Percentiles rank a stretch among this genome's conserved stretches.
Evolutionary conservation across 2,888 invertebrate species (phyloP).

Genomic region (Hyppa rectilinea): DNA sequence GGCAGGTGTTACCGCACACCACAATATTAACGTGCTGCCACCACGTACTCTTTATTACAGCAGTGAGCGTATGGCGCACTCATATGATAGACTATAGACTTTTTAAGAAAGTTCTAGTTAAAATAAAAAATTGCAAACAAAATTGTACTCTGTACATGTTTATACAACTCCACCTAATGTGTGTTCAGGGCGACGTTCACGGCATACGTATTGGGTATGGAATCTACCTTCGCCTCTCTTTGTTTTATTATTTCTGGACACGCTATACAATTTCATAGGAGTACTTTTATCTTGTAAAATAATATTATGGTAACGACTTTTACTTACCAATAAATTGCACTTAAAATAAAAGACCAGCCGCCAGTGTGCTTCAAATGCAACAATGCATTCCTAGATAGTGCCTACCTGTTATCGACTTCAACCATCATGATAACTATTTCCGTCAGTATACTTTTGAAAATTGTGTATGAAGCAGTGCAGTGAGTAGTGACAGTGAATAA

Average conservation of each 20-base stretch:
- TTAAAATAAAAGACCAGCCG: constrained; percentile 8
- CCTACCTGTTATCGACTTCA: constrained; percentile 8
- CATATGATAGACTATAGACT: constrained; percentile 17
- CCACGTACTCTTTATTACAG: constrained; percentile 54
- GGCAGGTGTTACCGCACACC: constrained; percentile 52
- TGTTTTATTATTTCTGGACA: neutral
- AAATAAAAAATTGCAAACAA: too few relatives aligned
- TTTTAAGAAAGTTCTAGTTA: constrained; percentile 34
- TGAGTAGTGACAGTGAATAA: neutral
- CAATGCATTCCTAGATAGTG: constrained; percentile 39
- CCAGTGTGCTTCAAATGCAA: constrained; percentile 14
- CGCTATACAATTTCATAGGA: neutral
- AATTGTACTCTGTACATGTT: too few relatives aligned
- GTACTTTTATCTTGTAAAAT: neutral
- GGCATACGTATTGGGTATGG: too few relatives aligned
- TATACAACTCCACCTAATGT: too few relatives aligned
- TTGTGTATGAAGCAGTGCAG: neutral
- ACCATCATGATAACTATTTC: constrained; percentile 18
- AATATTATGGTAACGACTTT: neutral
- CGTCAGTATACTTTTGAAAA: constrained; percentile 13
- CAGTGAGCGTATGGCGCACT: constrained; percentile 50
- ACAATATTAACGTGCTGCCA: constrained; percentile 46
- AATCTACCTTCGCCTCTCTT: neutral
- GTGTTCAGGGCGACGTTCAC: too few relatives aligned
- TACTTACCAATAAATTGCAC: neutral